Conservation (phyloP, 2,797 vertebrate species). For the Pangasius sanitwongsei region DNA sequence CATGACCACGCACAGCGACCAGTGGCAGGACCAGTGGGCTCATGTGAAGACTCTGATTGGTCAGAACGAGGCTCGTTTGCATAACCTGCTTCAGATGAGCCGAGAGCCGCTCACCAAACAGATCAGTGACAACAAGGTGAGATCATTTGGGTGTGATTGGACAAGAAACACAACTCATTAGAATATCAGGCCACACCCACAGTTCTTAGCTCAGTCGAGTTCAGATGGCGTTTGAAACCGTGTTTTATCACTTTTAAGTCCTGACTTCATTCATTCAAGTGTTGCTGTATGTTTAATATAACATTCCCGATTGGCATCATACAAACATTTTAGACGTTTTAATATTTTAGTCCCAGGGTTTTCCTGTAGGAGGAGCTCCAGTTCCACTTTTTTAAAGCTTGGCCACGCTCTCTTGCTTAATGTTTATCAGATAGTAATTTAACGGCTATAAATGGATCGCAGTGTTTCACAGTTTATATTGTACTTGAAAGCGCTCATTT, state of each 20-base stretch:
- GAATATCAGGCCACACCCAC: conserved; percentile 12
- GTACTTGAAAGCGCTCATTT: neutral
- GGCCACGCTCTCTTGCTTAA: neutral
- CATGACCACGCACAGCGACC: conserved; percentile 88
- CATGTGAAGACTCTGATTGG: conserved; percentile 84
- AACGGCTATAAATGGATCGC: neutral
- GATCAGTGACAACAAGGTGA: conserved; percentile 88
- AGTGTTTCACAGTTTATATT: neutral
- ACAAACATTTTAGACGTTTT: neutral
- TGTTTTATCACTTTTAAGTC: neutral
- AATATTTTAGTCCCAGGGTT: conserved; percentile 36
- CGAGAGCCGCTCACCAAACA: conserved; percentile 85
- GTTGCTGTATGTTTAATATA: neutral
- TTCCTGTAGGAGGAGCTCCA: conserved; percentile 73
- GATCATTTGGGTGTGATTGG: neutral
- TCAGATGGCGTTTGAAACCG: neutral
- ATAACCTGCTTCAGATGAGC: conserved; percentile 79
- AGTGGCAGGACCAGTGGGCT: conserved; percentile 87
- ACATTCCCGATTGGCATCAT: neutral
- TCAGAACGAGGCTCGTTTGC: conserved; percentile 81
- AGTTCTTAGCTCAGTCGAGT: neutral
- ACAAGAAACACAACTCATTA: neutral
- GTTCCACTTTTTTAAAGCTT: conserved; percentile 47
- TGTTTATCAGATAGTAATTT: conserved; percentile 13
- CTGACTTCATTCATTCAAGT: neutral